Conservation (phyloP, 1,140 invertebrate species). For the Scaptomyza graminum region DNA sequence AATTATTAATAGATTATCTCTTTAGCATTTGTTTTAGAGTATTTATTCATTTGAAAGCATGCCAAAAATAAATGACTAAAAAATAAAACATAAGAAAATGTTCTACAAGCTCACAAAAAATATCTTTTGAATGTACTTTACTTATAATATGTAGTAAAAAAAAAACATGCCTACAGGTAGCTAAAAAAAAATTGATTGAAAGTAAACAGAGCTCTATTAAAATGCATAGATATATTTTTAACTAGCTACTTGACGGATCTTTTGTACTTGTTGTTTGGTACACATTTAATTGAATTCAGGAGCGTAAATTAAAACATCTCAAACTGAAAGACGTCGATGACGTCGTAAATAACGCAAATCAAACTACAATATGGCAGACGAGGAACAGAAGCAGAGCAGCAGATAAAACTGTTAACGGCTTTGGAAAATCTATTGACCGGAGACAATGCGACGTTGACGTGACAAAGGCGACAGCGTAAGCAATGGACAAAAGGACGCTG, state of each 20-base stretch:
- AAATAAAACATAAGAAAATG: too few relatives aligned
- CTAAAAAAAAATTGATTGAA: background rate
- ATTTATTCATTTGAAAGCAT: too few relatives aligned
- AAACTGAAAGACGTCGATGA: constrained; percentile 14
- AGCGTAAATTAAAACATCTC: constrained; percentile 46
- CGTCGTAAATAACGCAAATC: constrained; percentile 43
- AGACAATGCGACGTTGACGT: constrained; percentile 41
- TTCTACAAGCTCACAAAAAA: too few relatives aligned
- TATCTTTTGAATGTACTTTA: background rate
- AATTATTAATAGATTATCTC: too few relatives aligned
- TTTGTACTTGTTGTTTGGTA: background rate
- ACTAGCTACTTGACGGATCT: constrained; percentile 16
- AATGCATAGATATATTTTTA: constrained; percentile 6
- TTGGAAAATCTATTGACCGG: constrained; percentile 49
- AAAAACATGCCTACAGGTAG: background rate
- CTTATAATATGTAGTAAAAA: background rate
- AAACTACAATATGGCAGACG: constrained; percentile 6
- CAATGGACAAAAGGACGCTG: constrained; percentile 21
- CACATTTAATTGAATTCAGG: constrained; percentile 22
- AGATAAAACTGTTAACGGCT: constrained; percentile 43
- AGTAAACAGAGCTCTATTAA: background rate
- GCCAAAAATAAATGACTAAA: too few relatives aligned
- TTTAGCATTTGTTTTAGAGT: too few relatives aligned
- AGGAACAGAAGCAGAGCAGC: constrained; percentile 13
- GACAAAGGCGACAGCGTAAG: constrained; percentile 24